Conservation (phyloP, 1,140 invertebrate species). For the Diplogasteroides magnus region DNA sequence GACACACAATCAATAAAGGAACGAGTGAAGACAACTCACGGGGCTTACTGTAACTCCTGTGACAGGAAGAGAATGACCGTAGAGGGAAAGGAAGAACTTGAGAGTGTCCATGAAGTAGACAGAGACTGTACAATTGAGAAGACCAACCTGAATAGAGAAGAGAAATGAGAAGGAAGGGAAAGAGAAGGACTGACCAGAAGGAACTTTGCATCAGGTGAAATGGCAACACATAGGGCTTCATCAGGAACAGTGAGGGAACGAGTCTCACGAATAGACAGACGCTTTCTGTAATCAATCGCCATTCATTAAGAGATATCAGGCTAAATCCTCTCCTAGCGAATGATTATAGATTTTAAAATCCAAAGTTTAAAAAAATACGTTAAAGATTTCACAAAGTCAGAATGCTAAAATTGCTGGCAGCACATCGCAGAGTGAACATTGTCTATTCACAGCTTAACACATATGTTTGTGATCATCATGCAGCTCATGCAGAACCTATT, state of each 20-base stretch:
- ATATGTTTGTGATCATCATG: no score
- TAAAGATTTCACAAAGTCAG: no score
- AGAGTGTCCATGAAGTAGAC: conserved; percentile 88
- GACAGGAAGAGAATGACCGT: conserved; percentile 92
- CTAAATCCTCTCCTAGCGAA: no score
- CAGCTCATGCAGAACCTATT: no score
- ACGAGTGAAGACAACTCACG: conserved; percentile 63
- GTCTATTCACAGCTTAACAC: no score
- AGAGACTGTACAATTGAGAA: conserved; percentile 88
- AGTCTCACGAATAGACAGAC: conserved; percentile 29
- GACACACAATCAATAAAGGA: conserved; percentile 63
- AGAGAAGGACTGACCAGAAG: background rate
- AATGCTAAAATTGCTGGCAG: no score
- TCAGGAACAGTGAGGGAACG: conserved; percentile 25
- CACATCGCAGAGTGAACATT: no score
- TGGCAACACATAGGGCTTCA: conserved; percentile 17
- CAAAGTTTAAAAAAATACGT: no score
- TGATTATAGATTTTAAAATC: no score
- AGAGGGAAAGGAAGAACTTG: conserved; percentile 90
- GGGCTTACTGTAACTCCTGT: conserved; percentile 80
- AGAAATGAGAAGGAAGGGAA: no score
- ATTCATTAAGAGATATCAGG: no score
- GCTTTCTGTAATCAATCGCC: no score
- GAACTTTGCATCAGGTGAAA: conserved; percentile 57
- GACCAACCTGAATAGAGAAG: conserved; percentile 79